These are phyloP conservation scores for Xanthia icteritia DNA, from an alignment of 2,888 invertebrate species.

Conservation along the genomic window DNA sequence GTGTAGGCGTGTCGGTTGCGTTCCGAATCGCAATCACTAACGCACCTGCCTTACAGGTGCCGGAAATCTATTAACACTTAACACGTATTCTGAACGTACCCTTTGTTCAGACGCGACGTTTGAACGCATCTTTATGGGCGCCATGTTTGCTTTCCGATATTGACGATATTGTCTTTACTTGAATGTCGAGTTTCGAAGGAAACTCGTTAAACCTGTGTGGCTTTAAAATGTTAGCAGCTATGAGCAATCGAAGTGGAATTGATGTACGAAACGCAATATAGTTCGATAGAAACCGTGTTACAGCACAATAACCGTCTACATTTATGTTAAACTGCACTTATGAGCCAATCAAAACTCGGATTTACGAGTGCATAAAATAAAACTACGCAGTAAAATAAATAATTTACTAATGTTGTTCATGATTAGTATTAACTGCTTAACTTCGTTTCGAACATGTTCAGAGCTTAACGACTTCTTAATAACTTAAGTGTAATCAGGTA, in stretches of 20 bases:
- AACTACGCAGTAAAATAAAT: conserved; percentile 47
- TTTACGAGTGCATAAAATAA: conserved; percentile 53
- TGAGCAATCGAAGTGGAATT: conserved; percentile 42
- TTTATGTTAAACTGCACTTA: conserved; percentile 59
- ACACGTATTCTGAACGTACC: conserved; percentile 69
- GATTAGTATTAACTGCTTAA: conserved; percentile 42
- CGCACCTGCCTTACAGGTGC: conserved; percentile 86
- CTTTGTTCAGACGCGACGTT: conserved; percentile 70
- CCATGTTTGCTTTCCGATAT: conserved; percentile 62
- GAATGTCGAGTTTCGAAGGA: conserved; percentile 58
- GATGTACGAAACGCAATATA: conserved; percentile 49
- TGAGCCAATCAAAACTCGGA: conserved; percentile 44
- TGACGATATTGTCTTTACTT: conserved; percentile 60
- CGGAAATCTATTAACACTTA: conserved; percentile 83
- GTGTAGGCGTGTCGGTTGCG: conserved; percentile 70
- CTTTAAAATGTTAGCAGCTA: conserved; percentile 53
- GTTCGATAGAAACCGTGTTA: conserved; percentile 44
- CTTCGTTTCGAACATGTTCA: conserved; percentile 25
- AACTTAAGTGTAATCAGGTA: conserved; percentile 42
- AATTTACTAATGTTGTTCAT: conserved; percentile 45
- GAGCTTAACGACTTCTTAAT: conserved; percentile 49
- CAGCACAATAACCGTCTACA: conserved; percentile 37
- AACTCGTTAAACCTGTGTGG: conserved; percentile 59
- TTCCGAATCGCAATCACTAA: conserved; percentile 72
- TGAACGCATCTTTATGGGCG: conserved; percentile 65